Conservation (phyloP, 1,140 invertebrate genomes). For the Eupeodes corollae region DNA sequence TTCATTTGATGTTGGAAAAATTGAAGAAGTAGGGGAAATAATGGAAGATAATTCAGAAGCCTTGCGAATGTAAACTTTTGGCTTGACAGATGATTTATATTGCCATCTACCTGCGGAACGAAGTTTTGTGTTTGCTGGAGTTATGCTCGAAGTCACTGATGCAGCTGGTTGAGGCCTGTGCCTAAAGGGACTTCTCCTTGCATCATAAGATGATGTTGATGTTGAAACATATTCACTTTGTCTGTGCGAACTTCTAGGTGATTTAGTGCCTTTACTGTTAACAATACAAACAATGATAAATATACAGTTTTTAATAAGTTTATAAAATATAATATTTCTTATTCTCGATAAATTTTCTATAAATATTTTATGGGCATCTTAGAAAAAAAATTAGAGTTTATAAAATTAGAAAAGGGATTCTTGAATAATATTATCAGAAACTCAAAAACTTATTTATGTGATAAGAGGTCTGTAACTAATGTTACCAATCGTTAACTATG, state of each 20-base stretch:
- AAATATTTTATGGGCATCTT: slow-evolving; percentile 23
- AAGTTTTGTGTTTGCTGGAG: slow-evolving; percentile 61
- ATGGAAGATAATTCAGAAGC: slow-evolving; percentile 32
- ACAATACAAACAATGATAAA: slow-evolving; percentile 4
- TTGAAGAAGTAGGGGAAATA: slow-evolving; percentile 12
- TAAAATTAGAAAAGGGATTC: too few relatives aligned
- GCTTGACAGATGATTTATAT: slow-evolving; percentile 77
- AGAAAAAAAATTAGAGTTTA: too few relatives aligned
- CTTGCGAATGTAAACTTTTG: slow-evolving; percentile 68
- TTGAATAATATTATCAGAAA: too few relatives aligned
- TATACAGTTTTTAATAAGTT: neutral
- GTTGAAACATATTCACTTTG: slow-evolving; percentile 15
- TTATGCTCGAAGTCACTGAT: slow-evolving; percentile 38
- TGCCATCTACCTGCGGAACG: slow-evolving; percentile 71
- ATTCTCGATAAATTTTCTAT: neutral
- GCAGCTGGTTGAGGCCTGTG: slow-evolving; percentile 46
- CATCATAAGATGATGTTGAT: slow-evolving; percentile 28
- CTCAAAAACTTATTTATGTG: too few relatives aligned
- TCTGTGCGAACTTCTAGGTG: slow-evolving; percentile 9
- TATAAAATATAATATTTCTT: neutral
- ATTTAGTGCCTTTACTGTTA: slow-evolving; percentile 34
- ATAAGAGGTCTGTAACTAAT: too few relatives aligned
- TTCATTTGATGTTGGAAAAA: slow-evolving; percentile 53
- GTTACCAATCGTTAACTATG: too few relatives aligned
- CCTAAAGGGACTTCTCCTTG: slow-evolving; percentile 45